Conservation (phyloP, 2,113 vertebrate genomes). For the Haemorhous mexicanus region DNA sequence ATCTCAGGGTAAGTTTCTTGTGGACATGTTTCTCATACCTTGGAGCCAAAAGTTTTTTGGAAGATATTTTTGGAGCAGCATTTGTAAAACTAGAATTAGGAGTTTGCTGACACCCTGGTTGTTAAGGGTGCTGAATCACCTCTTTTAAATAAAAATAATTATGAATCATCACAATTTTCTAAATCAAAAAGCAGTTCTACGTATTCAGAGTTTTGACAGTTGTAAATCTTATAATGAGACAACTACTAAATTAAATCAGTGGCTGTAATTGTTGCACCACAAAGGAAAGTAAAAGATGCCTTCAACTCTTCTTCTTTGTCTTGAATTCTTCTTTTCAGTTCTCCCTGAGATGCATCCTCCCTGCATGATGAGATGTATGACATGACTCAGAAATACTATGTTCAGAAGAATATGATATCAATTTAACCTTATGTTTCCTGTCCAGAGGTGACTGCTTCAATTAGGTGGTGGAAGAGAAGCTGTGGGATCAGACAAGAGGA, state of each 20-base stretch:
- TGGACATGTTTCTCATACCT: neutral
- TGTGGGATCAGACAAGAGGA: neutral
- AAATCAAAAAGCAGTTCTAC: accelerated
- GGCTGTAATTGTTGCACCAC: neutral
- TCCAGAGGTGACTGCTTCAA: neutral
- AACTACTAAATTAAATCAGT: neutral
- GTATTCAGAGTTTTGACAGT: neutral
- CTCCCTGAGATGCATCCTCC: neutral
- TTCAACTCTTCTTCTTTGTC: neutral
- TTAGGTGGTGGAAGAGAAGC: neutral
- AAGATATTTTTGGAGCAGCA: neutral
- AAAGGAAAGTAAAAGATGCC: neutral
- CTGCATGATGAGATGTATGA: neutral
- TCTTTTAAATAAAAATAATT: neutral
- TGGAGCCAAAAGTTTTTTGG: neutral
- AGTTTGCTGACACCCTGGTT: neutral
- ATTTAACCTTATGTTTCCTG: neutral
- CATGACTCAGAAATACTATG: neutral
- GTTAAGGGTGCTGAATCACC: neutral
- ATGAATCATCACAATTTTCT: neutral
- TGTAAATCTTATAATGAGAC: neutral
- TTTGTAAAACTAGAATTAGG: neutral
- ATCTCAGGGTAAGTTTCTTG: neutral
- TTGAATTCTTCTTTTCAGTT: neutral
- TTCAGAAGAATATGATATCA: neutral